Evolutionary conservation across 92 coral and sea anemone genomes (phyloP).

Genomic region (Epizoanthus ramosus): DNA sequence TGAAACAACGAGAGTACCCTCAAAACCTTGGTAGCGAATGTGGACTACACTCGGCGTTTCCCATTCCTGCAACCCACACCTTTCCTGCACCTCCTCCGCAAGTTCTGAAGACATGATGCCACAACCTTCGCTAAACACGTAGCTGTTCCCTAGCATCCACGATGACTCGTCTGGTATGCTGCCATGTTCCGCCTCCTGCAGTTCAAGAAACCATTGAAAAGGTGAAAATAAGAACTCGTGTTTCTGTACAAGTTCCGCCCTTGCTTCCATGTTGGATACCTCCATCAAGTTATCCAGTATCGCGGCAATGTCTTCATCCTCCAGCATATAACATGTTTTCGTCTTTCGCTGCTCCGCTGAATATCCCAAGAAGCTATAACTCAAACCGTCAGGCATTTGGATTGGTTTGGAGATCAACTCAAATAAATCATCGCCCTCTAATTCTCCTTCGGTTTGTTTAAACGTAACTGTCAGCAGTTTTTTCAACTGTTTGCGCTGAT

Average conservation of each 20-base stretch:
- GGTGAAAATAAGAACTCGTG: constrained; percentile 34
- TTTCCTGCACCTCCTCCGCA: constrained; percentile 56
- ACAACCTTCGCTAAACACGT: constrained; percentile 64
- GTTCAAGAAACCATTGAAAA: constrained; percentile 34
- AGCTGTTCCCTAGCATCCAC: background rate
- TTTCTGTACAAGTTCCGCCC: constrained; percentile 32
- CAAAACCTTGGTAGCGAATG: constrained; percentile 63
- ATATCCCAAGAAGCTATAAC: constrained; percentile 58
- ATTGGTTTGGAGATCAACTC: too few species aligned
- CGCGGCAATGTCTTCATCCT: constrained; percentile 44
- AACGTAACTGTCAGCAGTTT: too few species aligned
- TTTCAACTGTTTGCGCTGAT: background rate
- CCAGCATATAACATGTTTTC: constrained; percentile 53
- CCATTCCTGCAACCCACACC: constrained; percentile 19
- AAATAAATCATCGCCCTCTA: too few species aligned
- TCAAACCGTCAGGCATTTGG: constrained; percentile 40
- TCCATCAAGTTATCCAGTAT: constrained; percentile 43
- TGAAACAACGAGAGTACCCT: constrained; percentile 55
- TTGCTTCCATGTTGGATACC: constrained; percentile 23
- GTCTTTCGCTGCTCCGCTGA: constrained; percentile 43
- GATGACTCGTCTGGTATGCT: constrained; percentile 33
- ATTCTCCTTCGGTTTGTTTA: too few species aligned
- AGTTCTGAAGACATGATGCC: constrained; percentile 67
- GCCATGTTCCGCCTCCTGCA: constrained; percentile 51
- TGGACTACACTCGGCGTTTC: constrained; percentile 59